Conservation (phyloP, 1,140 invertebrate genomes). For the Drosophila kohkoa region DNA sequence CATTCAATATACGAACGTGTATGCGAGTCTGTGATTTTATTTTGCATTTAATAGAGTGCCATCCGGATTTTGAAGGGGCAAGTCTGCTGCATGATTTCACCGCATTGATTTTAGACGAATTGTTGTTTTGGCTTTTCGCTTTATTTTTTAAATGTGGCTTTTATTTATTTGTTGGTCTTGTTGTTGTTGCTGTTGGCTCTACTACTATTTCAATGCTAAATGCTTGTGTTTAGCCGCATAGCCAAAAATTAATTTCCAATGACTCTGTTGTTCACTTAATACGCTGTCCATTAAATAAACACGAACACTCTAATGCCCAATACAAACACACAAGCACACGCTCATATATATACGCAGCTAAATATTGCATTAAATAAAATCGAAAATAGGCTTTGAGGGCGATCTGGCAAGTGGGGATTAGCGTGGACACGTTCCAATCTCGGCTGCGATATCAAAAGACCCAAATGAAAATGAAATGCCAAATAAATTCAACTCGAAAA, state of each 20-base stretch:
- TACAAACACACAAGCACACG: background rate
- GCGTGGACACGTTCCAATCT: slow-evolving; percentile 61
- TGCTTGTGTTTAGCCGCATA: slow-evolving; percentile 51
- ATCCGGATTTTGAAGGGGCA: slow-evolving; percentile 47
- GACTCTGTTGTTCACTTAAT: slow-evolving; percentile 60
- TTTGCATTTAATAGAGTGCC: slow-evolving; percentile 73
- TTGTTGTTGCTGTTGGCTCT: background rate
- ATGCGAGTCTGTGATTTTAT: slow-evolving; percentile 44
- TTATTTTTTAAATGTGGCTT: slow-evolving; percentile 4
- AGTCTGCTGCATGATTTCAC: slow-evolving; percentile 45
- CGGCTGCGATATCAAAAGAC: slow-evolving; percentile 45
- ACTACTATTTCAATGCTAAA: slow-evolving; percentile 28
- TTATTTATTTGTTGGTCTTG: slow-evolving; percentile 1
- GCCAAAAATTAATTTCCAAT: slow-evolving; percentile 77
- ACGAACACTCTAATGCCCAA: slow-evolving; percentile 3
- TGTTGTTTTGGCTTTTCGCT: slow-evolving; percentile 12
- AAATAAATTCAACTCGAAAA: background rate
- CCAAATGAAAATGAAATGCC: slow-evolving; percentile 40
- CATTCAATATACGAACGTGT: background rate
- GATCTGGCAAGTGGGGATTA: slow-evolving; percentile 64
- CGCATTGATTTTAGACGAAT: slow-evolving; percentile 47
- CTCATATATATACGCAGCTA: background rate
- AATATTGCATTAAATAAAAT: slow-evolving; percentile 74
- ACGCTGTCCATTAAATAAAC: slow-evolving; percentile 68
- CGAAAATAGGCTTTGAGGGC: slow-evolving; percentile 66